Base-by-base conservation (phyloP, 2,888 invertebrate genomes). In the Parthenolecanium corni region DNA sequence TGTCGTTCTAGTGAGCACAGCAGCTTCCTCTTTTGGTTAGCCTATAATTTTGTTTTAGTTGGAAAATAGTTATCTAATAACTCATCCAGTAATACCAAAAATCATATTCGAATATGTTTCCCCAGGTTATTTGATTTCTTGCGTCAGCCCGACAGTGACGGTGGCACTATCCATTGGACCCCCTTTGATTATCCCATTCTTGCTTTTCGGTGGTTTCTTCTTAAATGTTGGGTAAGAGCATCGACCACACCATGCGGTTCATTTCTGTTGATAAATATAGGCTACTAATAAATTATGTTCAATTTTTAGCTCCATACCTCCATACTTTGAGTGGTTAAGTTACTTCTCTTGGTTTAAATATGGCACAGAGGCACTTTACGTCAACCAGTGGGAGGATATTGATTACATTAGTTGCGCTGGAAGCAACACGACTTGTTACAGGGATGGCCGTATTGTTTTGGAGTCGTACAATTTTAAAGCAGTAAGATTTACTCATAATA, bases 121-220 rank as follows among this genome's bases (percentile, higher is more conserved):
- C 75, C 14, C 75, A 91, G 91, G 95, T 42, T 96, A 95, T 74
- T 77, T 94, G 68, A 85, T 95, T 71, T 94, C 95, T 0, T 91
- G 93, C 68, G 77, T 86, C 0, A 86, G 91, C 69, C 83, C 81
- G 65, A 86, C 84, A 65, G 82, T 89, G 3, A 86, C 88, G 51
- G 87, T 94, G 82, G 94, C 94, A 0, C 77, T 94, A 1, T 88
- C 93, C 0, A 80, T 96, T 58, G 90, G 92, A 0, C 92, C 95
- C 1, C 90, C 95, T 3, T 79, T 94, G 65, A 85, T 95, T 68
- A 89, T 96, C 65, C 95, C 96, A 0, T 87, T 95, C 73, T 79
- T 96, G 75, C 77, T 97, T 18, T 96, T 97, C 73, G 95, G 95
- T 65, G 96, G 96, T 47, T 94, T 92, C 78, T 94, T 94, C 76